Evolutionary conservation across 2,888 invertebrate genomes (phyloP).

Genomic region (Flexamia atlantica): DNA sequence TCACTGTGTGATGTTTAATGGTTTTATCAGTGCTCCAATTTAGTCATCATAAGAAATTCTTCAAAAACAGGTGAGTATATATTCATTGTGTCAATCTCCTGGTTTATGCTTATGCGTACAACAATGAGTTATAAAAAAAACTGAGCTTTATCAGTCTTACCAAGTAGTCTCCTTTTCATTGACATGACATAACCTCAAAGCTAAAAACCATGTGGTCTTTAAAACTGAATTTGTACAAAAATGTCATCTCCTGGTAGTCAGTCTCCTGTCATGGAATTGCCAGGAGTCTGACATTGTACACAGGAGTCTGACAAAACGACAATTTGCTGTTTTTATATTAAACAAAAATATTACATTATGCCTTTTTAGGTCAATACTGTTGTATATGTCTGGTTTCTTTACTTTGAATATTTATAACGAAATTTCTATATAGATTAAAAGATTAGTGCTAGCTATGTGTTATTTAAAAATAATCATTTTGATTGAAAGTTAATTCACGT

Average conservation of each 20-base stretch:
- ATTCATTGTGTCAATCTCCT: constrained; percentile 15
- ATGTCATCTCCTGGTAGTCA: constrained; percentile 17
- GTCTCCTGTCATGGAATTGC: neutral
- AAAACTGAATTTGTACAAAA: constrained; percentile 6
- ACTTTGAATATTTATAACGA: too few relatives aligned
- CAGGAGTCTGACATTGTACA: constrained; percentile 7
- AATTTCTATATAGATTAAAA: too few relatives aligned
- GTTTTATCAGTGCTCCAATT: neutral
- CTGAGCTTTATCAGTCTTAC: neutral
- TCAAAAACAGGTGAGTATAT: constrained; percentile 19
- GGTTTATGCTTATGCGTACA: constrained; percentile 12
- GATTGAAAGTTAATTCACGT: too few relatives aligned
- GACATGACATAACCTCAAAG: constrained; percentile 16
- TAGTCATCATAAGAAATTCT: constrained; percentile 3
- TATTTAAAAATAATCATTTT: too few relatives aligned
- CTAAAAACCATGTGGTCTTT: neutral
- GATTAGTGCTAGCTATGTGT: too few relatives aligned
- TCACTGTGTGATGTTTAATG: neutral
- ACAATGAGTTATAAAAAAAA: constrained; percentile 10
- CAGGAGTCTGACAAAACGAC: neutral
- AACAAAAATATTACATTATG: neutral
- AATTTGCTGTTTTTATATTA: constrained; percentile 1
- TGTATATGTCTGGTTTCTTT: neutral
- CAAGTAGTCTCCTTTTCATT: constrained; percentile 9
- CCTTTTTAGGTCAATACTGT: neutral